phyloP scores from a whole-genome alignment of 2,113 vertebrate species.

The Typhlomys cinereus region DNA sequence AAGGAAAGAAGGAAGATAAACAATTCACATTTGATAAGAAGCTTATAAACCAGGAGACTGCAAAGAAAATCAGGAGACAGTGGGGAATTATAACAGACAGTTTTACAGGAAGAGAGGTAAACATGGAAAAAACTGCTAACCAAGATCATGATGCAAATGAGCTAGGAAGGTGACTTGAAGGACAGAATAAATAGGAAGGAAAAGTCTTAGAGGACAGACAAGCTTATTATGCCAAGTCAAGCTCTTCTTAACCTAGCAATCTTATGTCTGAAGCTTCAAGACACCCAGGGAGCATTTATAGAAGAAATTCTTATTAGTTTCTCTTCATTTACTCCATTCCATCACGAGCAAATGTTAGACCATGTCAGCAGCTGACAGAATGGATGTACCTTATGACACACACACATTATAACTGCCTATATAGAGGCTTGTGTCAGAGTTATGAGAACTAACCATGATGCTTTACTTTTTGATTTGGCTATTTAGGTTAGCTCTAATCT shows the following conservation, averaged over 20 bases:
- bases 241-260: constrained; percentile 56
- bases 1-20: constrained; percentile 68
- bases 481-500: constrained; percentile 21
- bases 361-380: constrained; percentile 54
- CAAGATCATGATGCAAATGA: constrained; percentile 71
- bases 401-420: background rate
- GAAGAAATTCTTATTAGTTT: constrained; percentile 73
- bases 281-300: constrained; percentile 56
- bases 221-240: constrained; percentile 64
- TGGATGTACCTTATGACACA: constrained; percentile 50
- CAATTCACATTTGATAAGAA: constrained; percentile 70
- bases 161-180: constrained; percentile 76
- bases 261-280: constrained; percentile 62
- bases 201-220: constrained; percentile 61
- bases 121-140: constrained; percentile 75
- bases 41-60: constrained; percentile 68
- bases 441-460: constrained; percentile 28
- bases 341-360: constrained; percentile 64
- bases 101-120: constrained; percentile 71
- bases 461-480: constrained; percentile 38
- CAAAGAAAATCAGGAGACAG: constrained; percentile 68
- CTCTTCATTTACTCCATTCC: constrained; percentile 69
- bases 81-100: constrained; percentile 70
- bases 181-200: constrained; percentile 64
- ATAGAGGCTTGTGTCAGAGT: background rate